These are phyloP conservation scores for Hipposideros armiger DNA, from an alignment of 2,113 vertebrate genomes.

Conservation along the genomic window DNA sequence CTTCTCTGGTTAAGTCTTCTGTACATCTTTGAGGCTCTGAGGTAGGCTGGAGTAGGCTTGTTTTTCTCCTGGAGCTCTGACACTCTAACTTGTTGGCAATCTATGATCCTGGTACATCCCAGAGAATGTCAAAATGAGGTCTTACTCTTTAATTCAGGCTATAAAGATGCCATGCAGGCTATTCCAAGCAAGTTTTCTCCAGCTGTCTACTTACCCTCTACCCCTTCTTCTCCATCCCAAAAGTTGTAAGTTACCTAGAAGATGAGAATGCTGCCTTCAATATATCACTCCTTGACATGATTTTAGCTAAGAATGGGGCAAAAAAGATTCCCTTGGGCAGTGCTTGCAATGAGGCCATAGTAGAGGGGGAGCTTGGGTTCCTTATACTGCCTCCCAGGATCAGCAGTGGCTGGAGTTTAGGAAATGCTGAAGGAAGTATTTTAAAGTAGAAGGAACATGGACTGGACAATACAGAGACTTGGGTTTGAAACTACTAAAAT, in stretches of 20 bases:
- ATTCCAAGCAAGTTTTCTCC: not conserved
- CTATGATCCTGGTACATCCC: too few species aligned
- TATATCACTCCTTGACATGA: not conserved
- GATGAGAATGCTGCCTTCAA: not conserved
- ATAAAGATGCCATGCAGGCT: not conserved
- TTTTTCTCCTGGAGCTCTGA: not conserved
- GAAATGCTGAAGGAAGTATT: not conserved
- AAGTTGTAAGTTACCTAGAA: not conserved
- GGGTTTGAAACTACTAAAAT: not conserved
- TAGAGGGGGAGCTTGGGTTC: accelerated
- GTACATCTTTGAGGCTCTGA: not conserved
- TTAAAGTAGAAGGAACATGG: not conserved
- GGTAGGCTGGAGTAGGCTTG: not conserved
- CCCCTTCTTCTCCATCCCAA: not conserved
- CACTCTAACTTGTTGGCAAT: not conserved
- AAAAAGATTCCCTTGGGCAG: not conserved
- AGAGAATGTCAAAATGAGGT: not conserved
- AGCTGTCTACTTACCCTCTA: too few species aligned
- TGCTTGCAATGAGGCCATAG: not conserved
- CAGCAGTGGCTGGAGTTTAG: not conserved
- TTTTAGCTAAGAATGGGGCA: not conserved
- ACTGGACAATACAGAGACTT: not conserved
- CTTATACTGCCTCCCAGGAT: not conserved
- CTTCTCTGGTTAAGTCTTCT: not conserved
- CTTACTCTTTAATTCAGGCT: not conserved